Base-by-base conservation (phyloP, 2,888 invertebrate genomes). In the Coelogynopora nodosa region DNA sequence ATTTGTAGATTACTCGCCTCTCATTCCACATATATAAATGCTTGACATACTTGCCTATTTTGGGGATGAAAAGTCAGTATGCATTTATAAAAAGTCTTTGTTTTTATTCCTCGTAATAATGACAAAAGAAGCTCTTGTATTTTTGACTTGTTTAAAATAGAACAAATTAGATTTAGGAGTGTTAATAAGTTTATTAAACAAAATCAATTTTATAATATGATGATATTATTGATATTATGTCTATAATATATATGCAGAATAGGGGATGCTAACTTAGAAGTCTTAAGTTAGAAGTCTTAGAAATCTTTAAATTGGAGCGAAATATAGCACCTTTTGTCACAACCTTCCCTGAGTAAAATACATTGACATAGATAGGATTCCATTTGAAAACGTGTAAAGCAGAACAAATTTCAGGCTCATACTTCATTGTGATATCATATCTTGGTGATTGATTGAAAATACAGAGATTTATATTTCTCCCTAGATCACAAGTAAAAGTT, bases 281-380 rank as follows among this genome's bases (percentile, higher is more conserved):
- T 18, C 18, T 10, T 18, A 49, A 18, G 49, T 10, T 10, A 49
- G 18, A 49, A 49, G 5, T 49, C 49, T 49, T 49, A 18, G 5
- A 49, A 49, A 49, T 49, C 5, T 49, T 18, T 5, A 49, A 18
- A 10, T 49, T 49, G 5, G 18, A 18, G 5, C 49, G 5, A 49
- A 18, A 5, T 10, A 10, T 18, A 49, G 49, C 49, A 13, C 74
- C 74, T 26, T n/a, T 74, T 74, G 23, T 74, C 2, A 74, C 74
- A 74, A 74, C 23, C 23, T 74, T 74, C 23, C 74, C 18, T 13
- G 74, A 23, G 23, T 74, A 26, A 74, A 74, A 74, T 13, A 74
- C 74, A 74, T 74, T 74, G 23, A 74, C 74, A 26, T 74, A 74
- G 23, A 74, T 26, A 74, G 74, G 74, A 13, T 74, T 74, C 74